Base-by-base conservation (phyloP, 1,140 invertebrate genomes). In the Pseudomyrmex flavicornis region DNA sequence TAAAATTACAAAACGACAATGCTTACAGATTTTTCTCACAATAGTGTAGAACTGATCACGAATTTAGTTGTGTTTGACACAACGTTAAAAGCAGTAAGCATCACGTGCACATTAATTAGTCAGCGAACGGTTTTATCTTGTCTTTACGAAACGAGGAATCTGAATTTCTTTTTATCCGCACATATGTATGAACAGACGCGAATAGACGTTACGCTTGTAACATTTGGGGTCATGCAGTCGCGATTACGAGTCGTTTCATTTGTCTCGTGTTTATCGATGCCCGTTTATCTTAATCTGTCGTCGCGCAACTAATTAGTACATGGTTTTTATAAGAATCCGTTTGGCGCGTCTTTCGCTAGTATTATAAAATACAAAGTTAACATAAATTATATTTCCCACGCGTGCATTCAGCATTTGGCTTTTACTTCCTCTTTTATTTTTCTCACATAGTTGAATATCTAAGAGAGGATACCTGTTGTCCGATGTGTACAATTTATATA, bases 101-200 rank as follows among this genome's bases (percentile, higher is more conserved):
- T 70, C 63, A 56, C 82, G 35, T 35, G 4, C 35, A 35, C 63
- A 52, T 73, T 63, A 87, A 85, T 88, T 87, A 70, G 83, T 83
- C 73, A 72, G 76, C 48, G 58, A 68, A 35, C n/a, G 12, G 12
- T 1, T 9, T 58, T 26, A 15, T 46, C 46, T 8, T 9, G n/a
- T 66, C 35, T 10, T 17, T 1, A 5, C 35, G 15, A 72, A 44
- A 10, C 59, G 52, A 7, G 59, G 7, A 2, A 35, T 46, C 65
- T 13, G 2, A 10, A 63, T 52, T 9, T 63, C 26, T 54, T 75
- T 82, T 75, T 75, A 48, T 75, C 63, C 50, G 58, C 54, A 12
- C 0, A 7, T 35, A 52, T 15, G 46, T 17, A n/a, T 15, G 63
- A 68, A 13, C 35, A 35, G 35, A 35, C 63, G 52, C 61, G 48